Percentiles rank a stretch among this genome's conserved stretches.
These are phyloP conservation scores for Tinea semifulvella DNA, from an alignment of 2,888 invertebrate genomes.

Conservation along the genomic window DNA sequence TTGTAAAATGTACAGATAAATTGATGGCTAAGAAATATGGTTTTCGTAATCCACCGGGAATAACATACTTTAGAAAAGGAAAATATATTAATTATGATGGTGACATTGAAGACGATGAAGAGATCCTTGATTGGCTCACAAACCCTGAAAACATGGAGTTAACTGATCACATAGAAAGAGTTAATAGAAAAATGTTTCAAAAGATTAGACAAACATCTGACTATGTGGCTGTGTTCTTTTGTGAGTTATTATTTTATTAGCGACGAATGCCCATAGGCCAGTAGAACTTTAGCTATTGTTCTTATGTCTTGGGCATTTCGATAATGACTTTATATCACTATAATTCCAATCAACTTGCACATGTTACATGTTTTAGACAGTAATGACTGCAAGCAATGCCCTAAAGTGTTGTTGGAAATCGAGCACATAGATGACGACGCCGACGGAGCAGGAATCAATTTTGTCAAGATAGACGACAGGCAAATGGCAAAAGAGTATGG, in stretches of 20 bases:
- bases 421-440: slow-evolving; percentile 96
- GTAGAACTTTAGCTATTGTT: background rate
- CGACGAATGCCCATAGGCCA: background rate
- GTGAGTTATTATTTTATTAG: slow-evolving; percentile 67
- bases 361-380: slow-evolving; percentile 79
- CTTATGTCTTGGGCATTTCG: slow-evolving; percentile 13
- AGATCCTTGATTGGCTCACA: slow-evolving; percentile 90
- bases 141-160: slow-evolving; percentile 95
- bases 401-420: slow-evolving; percentile 84
- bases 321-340: too few relatives aligned
- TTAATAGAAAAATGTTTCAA: slow-evolving; percentile 92
- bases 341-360: slow-evolving; percentile 49
- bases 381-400: slow-evolving; percentile 94
- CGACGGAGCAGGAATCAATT: slow-evolving; percentile 88
- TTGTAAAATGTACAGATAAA: slow-evolving; percentile 86
- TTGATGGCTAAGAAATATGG: slow-evolving; percentile 95
- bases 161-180: slow-evolving; percentile 90
- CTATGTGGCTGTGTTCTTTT: slow-evolving; percentile 92
- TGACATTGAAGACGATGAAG: slow-evolving; percentile 91
- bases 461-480: slow-evolving; percentile 91
- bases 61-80: slow-evolving; percentile 89
- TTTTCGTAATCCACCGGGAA: slow-evolving; percentile 87
- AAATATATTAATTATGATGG: slow-evolving; percentile 93
- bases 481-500: slow-evolving; percentile 87
- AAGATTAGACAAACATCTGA: slow-evolving; percentile 89